Percentiles rank a stretch among this genome's conserved stretches.
These are phyloP conservation scores for Centropristis striata DNA, from an alignment of 2,113 vertebrate species.

Conservation along the genomic window DNA sequence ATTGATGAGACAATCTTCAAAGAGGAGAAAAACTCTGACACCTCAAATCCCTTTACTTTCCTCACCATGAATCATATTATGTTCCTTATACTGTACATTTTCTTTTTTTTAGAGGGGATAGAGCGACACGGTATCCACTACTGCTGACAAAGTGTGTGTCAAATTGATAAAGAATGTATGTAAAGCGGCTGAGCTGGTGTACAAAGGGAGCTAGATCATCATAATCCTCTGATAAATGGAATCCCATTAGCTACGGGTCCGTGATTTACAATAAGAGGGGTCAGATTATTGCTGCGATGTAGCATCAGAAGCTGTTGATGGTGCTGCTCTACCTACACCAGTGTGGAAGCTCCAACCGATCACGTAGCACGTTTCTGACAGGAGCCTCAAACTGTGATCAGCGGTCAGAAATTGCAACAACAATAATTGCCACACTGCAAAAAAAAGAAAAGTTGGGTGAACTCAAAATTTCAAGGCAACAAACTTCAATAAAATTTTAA, in stretches of 20 bases:
- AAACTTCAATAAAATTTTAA: no score
- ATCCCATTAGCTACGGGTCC: slow-evolving; percentile 76
- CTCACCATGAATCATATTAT: slow-evolving; percentile 57
- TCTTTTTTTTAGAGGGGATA: background rate
- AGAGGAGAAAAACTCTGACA: slow-evolving; percentile 52
- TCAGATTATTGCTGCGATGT: slow-evolving; percentile 69
- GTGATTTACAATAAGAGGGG: slow-evolving; percentile 74
- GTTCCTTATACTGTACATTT: slow-evolving; percentile 8
- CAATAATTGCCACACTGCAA: no score
- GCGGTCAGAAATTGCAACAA: background rate
- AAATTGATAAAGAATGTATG: slow-evolving; percentile 71
- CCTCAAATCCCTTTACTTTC: slow-evolving; percentile 53
- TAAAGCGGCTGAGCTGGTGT: slow-evolving; percentile 54
- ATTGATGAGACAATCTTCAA: slow-evolving; percentile 63
- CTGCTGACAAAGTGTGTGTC: slow-evolving; percentile 64
- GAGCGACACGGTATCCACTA: slow-evolving; percentile 32
- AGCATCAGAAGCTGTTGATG: slow-evolving; percentile 54
- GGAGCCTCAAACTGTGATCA: background rate
- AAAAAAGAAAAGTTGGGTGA: no score
- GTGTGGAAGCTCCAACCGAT: slow-evolving; percentile 22
- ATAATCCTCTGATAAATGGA: slow-evolving; percentile 72
- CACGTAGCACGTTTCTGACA: background rate
- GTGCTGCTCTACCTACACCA: slow-evolving; percentile 33
- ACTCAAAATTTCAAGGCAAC: no score
- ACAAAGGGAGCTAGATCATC: slow-evolving; percentile 62